Conservation (phyloP, 2,113 vertebrate species). For the Glaucomys volans region DNA sequence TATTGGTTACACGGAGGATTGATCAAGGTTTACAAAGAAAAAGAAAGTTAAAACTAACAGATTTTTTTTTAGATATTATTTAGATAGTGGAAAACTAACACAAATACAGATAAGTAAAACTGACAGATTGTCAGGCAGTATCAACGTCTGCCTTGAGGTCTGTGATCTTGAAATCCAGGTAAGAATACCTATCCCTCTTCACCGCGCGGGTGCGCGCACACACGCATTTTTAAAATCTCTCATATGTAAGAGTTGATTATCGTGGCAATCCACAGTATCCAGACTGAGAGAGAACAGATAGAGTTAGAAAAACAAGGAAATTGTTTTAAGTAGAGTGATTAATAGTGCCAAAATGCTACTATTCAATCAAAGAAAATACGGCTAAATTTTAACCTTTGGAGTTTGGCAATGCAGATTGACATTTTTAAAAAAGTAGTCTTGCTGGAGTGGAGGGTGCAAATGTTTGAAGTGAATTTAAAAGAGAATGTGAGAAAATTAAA, state of each 20-base stretch:
- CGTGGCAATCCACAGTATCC: neutral
- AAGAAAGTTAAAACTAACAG: neutral
- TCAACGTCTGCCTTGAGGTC: neutral
- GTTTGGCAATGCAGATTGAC: too few species aligned
- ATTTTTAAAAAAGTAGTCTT: neutral
- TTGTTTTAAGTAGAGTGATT: neutral
- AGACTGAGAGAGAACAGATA: neutral
- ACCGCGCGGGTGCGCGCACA: neutral
- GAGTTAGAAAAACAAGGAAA: neutral
- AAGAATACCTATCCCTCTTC: neutral
- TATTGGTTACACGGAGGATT: neutral
- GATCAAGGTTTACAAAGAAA: neutral
- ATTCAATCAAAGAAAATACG: neutral
- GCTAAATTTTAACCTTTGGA: neutral
- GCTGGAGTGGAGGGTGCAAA: neutral
- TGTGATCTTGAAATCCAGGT: neutral
- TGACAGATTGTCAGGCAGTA: neutral
- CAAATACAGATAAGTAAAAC: neutral
- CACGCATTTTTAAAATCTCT: rapidly evolving
- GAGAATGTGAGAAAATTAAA: neutral
- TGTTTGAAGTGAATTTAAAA: neutral
- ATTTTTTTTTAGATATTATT: neutral
- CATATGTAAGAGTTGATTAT: neutral
- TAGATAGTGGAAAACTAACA: neutral
- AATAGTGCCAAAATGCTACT: neutral